Evolutionary conservation across 2,888 invertebrate species (phyloP), one percentile per base, ranked within the genome.

Genomic region (Pseudeuparius sepicola): DNA sequence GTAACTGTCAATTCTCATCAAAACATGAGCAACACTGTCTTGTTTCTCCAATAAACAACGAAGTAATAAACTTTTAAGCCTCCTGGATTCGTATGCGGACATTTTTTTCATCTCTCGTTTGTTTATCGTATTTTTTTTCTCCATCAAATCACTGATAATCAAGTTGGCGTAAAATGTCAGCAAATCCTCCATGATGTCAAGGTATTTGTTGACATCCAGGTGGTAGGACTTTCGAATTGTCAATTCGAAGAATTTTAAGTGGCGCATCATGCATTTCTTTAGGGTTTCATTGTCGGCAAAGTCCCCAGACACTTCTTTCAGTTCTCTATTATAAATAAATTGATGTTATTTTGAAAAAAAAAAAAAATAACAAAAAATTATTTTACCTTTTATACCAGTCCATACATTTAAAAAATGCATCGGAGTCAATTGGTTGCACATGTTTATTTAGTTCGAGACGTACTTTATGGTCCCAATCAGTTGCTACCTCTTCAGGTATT

Each of bases 101-200:
- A 20, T 20, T 20, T 20, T 20, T n/a, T 20, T 20, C 20, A 20
- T 20, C n/a, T 20, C 20, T 20, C 7, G 7, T n/a, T 20, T 20
- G 6, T 20, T 20, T 6, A 20, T n/a, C 6, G 20, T 20, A 6
- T 6, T 20, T 7, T n/a, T 6, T 20, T 20, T 20, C 6, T 20
- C n/a, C n/a, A n/a, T 20, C 20, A 20, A 20, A 20, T 20, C 6
- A 7, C n/a, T 20, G n/a, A 20, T 20, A 7, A 7, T n/a, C n/a
- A n/a, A 7, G 20, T 20, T 20, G 20, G n/a, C 6, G n/a, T 20
- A 20, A 6, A 20, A 6, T n/a, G n/a, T 7, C n/a, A 20, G 6
- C 6, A 20, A 7, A 6, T 20, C 20, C n/a, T 20, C 20, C 20
- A 20, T 20, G 20, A 20, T 20, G 20, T 20, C 20, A 6, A 20